Conservation (phyloP, 2,888 invertebrate genomes). For the Pachydiplax longipennis region DNA sequence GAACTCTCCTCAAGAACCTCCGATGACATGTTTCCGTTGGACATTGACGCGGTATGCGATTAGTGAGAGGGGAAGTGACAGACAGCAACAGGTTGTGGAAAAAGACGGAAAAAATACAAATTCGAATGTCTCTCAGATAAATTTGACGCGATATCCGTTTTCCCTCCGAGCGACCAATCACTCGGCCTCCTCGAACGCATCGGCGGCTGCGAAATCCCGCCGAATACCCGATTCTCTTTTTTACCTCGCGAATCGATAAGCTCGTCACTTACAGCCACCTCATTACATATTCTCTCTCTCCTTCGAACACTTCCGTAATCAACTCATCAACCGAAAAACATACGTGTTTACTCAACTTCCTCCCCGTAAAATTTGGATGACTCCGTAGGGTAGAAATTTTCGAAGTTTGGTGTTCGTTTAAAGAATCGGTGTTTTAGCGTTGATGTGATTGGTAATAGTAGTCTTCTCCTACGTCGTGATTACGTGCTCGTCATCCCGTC, state of each 20-base stretch:
- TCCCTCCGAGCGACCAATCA: neutral
- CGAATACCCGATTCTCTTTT: neutral
- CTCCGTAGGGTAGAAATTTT: too few species aligned
- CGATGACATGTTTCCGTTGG: neutral
- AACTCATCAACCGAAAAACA: too few species aligned
- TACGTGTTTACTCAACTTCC: too few species aligned
- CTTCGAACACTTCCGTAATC: too few species aligned
- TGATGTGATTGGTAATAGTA: too few species aligned
- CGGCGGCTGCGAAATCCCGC: neutral
- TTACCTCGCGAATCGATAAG: neutral
- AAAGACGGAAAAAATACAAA: neutral
- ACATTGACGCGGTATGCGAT: neutral
- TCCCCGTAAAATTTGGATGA: too few species aligned
- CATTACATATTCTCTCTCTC: too few species aligned
- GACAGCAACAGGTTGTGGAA: conserved; percentile 39
- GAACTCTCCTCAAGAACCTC: too few species aligned
- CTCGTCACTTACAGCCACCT: neutral
- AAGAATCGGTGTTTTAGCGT: too few species aligned
- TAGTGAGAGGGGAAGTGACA: neutral
- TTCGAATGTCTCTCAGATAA: conserved; percentile 12
- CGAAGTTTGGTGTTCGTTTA: too few species aligned
- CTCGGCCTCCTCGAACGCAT: neutral
- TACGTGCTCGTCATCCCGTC: too few species aligned
- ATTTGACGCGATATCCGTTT: neutral
- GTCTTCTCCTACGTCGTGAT: too few species aligned